Evolutionary conservation across 2,113 vertebrate species (phyloP).

Genomic region (Sterrhoptilus dennistouni): DNA sequence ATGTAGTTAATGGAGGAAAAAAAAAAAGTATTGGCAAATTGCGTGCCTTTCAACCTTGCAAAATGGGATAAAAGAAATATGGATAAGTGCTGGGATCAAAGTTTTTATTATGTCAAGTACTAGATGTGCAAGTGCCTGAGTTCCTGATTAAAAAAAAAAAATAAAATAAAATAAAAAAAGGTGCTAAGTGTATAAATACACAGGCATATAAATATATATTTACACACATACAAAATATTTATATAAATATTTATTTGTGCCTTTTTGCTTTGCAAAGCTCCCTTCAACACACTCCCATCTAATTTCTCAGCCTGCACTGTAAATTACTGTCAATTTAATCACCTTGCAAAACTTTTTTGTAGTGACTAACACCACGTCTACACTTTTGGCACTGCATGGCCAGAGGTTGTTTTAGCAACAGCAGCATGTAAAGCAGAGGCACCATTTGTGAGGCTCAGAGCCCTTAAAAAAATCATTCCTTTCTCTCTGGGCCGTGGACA

Average conservation of each 20-base stretch:
- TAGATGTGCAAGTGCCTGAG: slow-evolving; percentile 1
- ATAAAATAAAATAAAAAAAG: background rate
- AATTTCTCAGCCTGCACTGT: slow-evolving; percentile 5
- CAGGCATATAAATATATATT: background rate
- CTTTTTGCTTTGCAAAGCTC: background rate
- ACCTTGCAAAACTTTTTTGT: slow-evolving; percentile 51
- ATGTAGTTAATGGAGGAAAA: slow-evolving; percentile 18
- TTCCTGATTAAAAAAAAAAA: background rate
- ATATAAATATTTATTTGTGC: background rate
- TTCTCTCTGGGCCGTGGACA: slow-evolving; percentile 47
- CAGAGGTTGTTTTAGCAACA: slow-evolving; percentile 29
- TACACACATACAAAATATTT: background rate
- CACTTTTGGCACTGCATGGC: background rate
- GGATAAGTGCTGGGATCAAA: slow-evolving; percentile 49
- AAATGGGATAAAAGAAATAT: slow-evolving; percentile 65
- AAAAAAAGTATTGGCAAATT: slow-evolving; percentile 51
- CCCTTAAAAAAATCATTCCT: slow-evolving; percentile 10
- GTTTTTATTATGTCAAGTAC: slow-evolving; percentile 35
- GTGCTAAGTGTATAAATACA: background rate
- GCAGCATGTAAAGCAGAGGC: background rate
- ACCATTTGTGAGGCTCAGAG: slow-evolving; percentile 31
- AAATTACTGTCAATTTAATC: slow-evolving; percentile 45
- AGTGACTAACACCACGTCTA: slow-evolving; percentile 7
- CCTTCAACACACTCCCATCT: slow-evolving; percentile 5
- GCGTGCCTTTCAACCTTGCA: slow-evolving; percentile 50